Base-by-base conservation (phyloP, 2,888 invertebrate genomes). In the Habroteleia sp. region DNA sequence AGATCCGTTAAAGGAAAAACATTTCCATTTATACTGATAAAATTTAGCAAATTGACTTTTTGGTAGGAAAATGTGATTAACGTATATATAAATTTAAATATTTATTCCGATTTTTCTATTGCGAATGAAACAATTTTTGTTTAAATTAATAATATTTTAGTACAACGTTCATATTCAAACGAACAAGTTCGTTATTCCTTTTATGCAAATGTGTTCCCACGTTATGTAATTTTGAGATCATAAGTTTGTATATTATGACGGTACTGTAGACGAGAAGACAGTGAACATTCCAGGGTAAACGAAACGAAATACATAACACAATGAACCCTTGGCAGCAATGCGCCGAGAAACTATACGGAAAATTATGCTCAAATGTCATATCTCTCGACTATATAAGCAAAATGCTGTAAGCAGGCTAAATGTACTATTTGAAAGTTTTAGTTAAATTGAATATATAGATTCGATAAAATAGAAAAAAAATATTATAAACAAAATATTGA, bases 281-380 rank as follows among this genome's bases (percentile, higher is more conserved):
- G 60, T 41, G 23, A 50, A 66, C 48, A 76, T 69, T 68, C 48
- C 62, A 76, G 69, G 52, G 56, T 72, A 68, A 62, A 68, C 41
- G 60, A 62, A 66, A 56, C 39, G 54, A 56, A 65, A 56, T 56
- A 75, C 27, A 60, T 37, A 60, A 69, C 16, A 52, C 42, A 31
- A 60, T 35, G 42, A 60, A 60, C 58, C 41, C 60, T 42, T 58
- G 37, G 41, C 44, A 58, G 41, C 41, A 25, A 56, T 13, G 8
- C 17, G 48, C 58, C 48, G 33, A 16, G 58, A 68, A 35, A 69
- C 35, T 58, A 31, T 35, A 58, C 37, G 23, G 54, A 52, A 60
- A 50, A 60, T 69, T 60, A 52, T 52, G 69, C 69, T 60, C 69
- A 69, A 69, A 60, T 69, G 60, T 69, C 69, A 69, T 69, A 69